A percentile compares a stretch with the other conserved stretches of the same genome.
Conservation (phyloP, 2,113 vertebrate species). For the Pelusios castaneus region DNA sequence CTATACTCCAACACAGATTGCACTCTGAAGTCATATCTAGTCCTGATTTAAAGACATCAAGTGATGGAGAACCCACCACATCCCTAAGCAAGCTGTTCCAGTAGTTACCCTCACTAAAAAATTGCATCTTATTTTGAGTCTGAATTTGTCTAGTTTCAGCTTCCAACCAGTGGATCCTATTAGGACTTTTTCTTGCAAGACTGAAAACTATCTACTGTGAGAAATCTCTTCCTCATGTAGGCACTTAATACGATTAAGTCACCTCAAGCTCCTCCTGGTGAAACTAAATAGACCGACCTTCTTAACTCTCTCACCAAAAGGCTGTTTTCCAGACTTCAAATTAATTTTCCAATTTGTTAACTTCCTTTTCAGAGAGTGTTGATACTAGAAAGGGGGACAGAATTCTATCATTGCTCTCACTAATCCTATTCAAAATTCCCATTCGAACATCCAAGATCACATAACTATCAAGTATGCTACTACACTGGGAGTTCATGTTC, state of each 20-base stretch:
- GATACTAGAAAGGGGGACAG: background rate
- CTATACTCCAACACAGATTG: no score
- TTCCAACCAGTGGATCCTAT: no score
- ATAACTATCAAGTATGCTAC: background rate
- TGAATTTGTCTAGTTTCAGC: no score
- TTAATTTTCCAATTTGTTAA: background rate
- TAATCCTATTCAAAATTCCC: background rate
- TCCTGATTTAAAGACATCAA: no score
- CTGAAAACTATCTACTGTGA: no score
- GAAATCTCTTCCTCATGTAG: no score
- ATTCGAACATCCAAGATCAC: background rate
- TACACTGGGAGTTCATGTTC: background rate
- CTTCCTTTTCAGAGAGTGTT: background rate
- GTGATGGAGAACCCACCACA: no score
- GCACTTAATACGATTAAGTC: background rate
- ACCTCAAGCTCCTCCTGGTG: background rate
- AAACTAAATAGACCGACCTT: background rate
- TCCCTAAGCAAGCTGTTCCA: no score
- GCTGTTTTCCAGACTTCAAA: background rate
- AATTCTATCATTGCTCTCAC: background rate
- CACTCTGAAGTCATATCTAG: no score
- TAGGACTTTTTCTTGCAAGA: no score
- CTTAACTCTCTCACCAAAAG: background rate
- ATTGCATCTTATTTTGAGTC: no score
- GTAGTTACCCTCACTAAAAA: accelerated